phyloP scores from a whole-genome alignment of 1,140 invertebrate species.

The Nasonia longicornis region DNA sequence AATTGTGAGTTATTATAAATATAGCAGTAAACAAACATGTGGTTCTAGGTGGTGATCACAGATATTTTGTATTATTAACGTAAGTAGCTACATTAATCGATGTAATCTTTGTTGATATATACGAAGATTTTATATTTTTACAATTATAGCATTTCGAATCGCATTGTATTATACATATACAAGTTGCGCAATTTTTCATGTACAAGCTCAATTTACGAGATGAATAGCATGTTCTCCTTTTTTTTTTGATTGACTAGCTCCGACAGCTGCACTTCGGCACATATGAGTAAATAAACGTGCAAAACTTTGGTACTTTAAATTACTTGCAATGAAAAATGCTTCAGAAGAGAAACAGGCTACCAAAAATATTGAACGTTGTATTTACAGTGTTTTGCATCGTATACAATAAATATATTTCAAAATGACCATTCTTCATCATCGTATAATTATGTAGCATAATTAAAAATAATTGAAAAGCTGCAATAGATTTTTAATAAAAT shows the following conservation, averaged over 20 bases:
- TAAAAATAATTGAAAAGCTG: constrained; percentile 4
- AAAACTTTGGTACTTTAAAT: background rate
- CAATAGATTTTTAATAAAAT: background rate
- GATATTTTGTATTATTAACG: constrained; percentile 36
- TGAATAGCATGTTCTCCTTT: constrained; percentile 1
- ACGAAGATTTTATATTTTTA: constrained; percentile 6
- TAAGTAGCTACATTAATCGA: constrained; percentile 11
- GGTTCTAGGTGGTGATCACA: constrained; percentile 33
- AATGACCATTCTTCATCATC: background rate
- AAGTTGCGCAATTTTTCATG: constrained; percentile 9
- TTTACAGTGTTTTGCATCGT: constrained; percentile 24
- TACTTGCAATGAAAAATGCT: background rate
- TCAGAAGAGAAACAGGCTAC: background rate
- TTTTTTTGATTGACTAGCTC: constrained; percentile 4
- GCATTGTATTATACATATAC: constrained; percentile 36
- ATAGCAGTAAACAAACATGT: constrained; percentile 4
- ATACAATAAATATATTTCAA: background rate
- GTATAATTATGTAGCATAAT: background rate
- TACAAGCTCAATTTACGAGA: background rate
- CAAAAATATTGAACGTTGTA: constrained; percentile 20
- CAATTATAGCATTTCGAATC: background rate
- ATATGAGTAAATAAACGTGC: background rate
- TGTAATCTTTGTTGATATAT: background rate
- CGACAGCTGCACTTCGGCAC: background rate
- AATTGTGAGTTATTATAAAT: background rate